These are phyloP conservation scores for Seriola rivoliana DNA, from an alignment of 2,113 vertebrate species.

Conservation along the genomic window DNA sequence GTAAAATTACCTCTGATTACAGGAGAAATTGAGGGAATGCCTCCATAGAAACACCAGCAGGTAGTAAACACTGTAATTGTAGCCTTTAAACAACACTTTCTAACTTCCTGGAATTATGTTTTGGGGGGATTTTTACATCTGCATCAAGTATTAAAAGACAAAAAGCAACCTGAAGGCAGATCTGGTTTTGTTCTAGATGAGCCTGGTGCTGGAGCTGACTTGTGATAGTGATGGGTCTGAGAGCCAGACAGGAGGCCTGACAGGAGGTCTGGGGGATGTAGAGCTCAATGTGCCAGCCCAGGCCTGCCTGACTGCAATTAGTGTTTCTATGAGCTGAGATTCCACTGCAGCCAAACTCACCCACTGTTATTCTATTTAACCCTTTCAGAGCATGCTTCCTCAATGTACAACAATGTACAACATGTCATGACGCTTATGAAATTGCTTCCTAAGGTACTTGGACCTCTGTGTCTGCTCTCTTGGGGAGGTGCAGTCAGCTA, in stretches of 20 bases:
- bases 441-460: conserved; percentile 32
- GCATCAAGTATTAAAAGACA: conserved; percentile 36
- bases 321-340: conserved; percentile 74
- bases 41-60: conserved; percentile 56
- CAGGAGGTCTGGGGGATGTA: conserved; percentile 77
- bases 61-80: conserved; percentile 66
- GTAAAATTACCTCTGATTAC: conserved; percentile 67
- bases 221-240: conserved; percentile 60
- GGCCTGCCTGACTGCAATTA: conserved; percentile 82
- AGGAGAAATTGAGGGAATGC: conserved; percentile 53
- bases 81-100: conserved; percentile 61
- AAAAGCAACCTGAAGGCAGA: conserved; percentile 27
- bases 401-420: not conserved
- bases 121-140: conserved; percentile 39
- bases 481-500: conserved; percentile 23
- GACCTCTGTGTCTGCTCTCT: conserved; percentile 27
- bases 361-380: conserved; percentile 63
- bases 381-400: conserved; percentile 38
- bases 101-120: conserved; percentile 57
- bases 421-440: conserved; percentile 38
- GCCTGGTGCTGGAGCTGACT: conserved; percentile 33
- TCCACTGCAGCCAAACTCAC: conserved; percentile 72
- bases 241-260: conserved; percentile 74
- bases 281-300: conserved; percentile 70
- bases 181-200: conserved; percentile 37